Evolutionary conservation across 2,888 invertebrate genomes (phyloP), one percentile per base, ranked within the genome.

Genomic region (Yponomeuta plumbellus): DNA sequence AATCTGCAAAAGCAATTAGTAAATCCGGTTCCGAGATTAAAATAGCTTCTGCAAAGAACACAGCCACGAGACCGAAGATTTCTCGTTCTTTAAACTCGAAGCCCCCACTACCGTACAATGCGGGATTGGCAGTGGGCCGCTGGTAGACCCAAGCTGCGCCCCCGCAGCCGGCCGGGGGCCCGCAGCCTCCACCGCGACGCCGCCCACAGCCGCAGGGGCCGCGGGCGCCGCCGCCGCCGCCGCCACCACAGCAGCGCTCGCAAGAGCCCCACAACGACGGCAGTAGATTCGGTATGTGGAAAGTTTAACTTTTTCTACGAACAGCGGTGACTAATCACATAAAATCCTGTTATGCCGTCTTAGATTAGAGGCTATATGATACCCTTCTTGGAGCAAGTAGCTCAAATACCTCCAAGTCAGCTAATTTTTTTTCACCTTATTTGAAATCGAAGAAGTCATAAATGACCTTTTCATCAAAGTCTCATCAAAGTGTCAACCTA

Each of bases 191-290:
- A 4, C 57, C n/a, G n/a, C 57, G 57, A 2, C 5, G 20, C 57
- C 57, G 10, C 21, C 57, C 13, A 8, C n/a, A 1, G n/a, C 57
- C 10, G 57, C 57, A 11, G 21, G 13, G 11, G 10, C 57, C 17
- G 57, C 57, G 10, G 57, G 13, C n/a, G 57, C 57, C 11, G 17
- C 21, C 57, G 20, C n/a, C 57, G 57, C 57, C 57, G 57, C 57
- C 57, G 21, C 57, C 57, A 57, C 17, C 21, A 20, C 57, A 57
- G 57, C 57, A 57, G 57, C 57, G 57, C 57, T 57, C 57, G 10
- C 57, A 10, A n/a, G 57, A 8, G 57, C 57, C 17, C 57, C 57
- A 2, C 57, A 57, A n/a, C 57, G 57, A 10, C 5, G 57, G 2
- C 57, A 57, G n/a, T 57, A 57, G 57, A 57, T 57, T 57, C 44